Conservation (phyloP, 2,113 vertebrate genomes). For the Forbesichthys papilliferus region DNA sequence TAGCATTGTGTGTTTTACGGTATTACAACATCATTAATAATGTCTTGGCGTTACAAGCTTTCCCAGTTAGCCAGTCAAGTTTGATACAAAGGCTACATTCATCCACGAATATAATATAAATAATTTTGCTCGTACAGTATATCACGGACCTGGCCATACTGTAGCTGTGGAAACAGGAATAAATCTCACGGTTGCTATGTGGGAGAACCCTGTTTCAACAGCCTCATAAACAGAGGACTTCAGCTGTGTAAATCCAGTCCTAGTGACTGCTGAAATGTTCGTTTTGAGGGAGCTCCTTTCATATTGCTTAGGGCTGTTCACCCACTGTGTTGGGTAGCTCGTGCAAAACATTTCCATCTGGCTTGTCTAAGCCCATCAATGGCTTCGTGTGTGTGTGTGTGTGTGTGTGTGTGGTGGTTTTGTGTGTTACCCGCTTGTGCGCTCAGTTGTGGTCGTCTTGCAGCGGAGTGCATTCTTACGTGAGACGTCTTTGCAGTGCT, state of each 20-base stretch:
- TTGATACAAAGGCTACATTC: not conserved
- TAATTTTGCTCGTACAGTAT: not conserved
- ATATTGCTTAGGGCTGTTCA: not conserved
- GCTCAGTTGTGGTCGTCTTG: conserved; percentile 17
- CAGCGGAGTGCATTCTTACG: conserved; percentile 31
- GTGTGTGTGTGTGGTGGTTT: no score
- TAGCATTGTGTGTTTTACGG: no score
- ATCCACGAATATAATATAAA: not conserved
- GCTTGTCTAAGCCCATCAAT: not conserved
- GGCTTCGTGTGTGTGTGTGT: not conserved
- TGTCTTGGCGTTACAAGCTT: not conserved
- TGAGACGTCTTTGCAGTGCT: conserved; percentile 19
- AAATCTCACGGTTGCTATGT: conserved; percentile 12
- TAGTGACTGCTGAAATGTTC: not conserved
- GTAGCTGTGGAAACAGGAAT: not conserved
- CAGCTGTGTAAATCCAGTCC: conserved; percentile 11
- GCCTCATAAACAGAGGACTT: conserved; percentile 22
- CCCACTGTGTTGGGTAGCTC: not conserved
- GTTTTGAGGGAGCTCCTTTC: not conserved
- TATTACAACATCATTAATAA: not conserved
- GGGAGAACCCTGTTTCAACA: conserved; percentile 39
- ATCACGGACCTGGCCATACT: not conserved
- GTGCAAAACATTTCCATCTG: not conserved
- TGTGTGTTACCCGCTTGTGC: conserved; percentile 10
- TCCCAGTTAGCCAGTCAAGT: not conserved